phyloP scores from a whole-genome alignment of 2,888 invertebrate species.

The Mesorhabditis spiculigera region DNA sequence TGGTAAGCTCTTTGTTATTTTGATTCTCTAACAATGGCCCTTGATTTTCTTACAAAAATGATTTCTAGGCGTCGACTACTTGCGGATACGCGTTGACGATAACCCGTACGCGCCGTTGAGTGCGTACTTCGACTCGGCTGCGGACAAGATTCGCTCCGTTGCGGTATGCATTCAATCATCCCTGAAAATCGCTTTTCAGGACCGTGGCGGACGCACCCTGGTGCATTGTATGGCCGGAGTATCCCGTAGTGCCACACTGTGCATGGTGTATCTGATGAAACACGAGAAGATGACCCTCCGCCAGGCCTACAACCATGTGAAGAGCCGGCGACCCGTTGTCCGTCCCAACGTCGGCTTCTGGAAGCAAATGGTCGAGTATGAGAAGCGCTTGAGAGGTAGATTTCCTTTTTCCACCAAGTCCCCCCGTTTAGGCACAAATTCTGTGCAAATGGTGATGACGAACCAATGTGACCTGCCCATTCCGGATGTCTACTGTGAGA shows the following conservation, averaged over 20 bases:
- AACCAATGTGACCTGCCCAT: constrained; percentile 52
- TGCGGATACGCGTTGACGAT: constrained; percentile 75
- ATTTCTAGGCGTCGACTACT: constrained; percentile 64
- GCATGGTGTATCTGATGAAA: constrained; percentile 83
- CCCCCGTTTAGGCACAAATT: constrained; percentile 29
- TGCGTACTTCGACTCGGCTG: constrained; percentile 71
- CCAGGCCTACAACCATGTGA: constrained; percentile 44
- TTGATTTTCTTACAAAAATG: not conserved
- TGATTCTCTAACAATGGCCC: not conserved
- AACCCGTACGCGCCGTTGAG: constrained; percentile 72
- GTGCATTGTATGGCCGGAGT: constrained; percentile 89
- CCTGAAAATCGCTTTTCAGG: constrained; percentile 29
- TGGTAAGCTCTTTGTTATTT: constrained; percentile 32
- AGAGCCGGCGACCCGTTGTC: constrained; percentile 74
- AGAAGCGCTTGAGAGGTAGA: constrained; percentile 60
- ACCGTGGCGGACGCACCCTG: constrained; percentile 69
- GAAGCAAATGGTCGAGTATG: constrained; percentile 80
- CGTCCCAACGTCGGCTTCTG: constrained; percentile 87
- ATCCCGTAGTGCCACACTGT: constrained; percentile 78
- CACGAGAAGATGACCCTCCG: constrained; percentile 74
- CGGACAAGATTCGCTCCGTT: constrained; percentile 54
- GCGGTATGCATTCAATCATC: constrained; percentile 27
- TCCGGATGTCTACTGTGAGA: constrained; percentile 53
- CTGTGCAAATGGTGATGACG: constrained; percentile 49
- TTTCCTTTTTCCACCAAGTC: not conserved